These are phyloP conservation scores for Drosophila multiciliata DNA, from an alignment of 2,888 invertebrate genomes.

Conservation along the genomic window DNA sequence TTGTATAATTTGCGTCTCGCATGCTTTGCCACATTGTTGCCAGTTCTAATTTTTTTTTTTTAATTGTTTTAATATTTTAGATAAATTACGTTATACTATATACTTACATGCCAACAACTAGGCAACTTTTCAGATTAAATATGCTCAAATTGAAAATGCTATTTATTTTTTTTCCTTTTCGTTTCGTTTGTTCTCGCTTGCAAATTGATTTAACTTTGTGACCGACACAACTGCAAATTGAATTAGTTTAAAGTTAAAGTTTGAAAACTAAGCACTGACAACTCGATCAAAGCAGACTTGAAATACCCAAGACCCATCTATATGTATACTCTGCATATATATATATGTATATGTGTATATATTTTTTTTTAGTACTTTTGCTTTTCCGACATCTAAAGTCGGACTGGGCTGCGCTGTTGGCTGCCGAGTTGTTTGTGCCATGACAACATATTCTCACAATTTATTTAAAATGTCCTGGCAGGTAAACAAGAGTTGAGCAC, in stretches of 20 bases:
- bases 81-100: slow-evolving; percentile 35
- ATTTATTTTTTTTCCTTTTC: slow-evolving; percentile 5
- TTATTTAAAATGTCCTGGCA: slow-evolving; percentile 32
- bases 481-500: slow-evolving; percentile 44
- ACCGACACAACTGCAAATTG: slow-evolving; percentile 64
- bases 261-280: slow-evolving; percentile 56
- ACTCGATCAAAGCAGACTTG: slow-evolving; percentile 53
- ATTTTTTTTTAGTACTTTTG: slow-evolving; percentile 28
- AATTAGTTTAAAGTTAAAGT: slow-evolving; percentile 58
- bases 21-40: slow-evolving; percentile 49
- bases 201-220: slow-evolving; percentile 68
- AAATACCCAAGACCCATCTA: slow-evolving; percentile 45
- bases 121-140: slow-evolving; percentile 28
- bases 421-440: slow-evolving; percentile 32
- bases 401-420: slow-evolving; percentile 31
- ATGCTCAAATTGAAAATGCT: slow-evolving; percentile 20
- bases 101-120: slow-evolving; percentile 60
- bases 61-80: slow-evolving; percentile 59
- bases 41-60: slow-evolving; percentile 21
- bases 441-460: slow-evolving; percentile 47
- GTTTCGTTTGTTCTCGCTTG: slow-evolving; percentile 27
- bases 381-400: slow-evolving; percentile 23
- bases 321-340: slow-evolving; percentile 6
- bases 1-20: slow-evolving; percentile 44
- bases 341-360: no score